These are phyloP conservation scores for Bugulina stolonifera DNA, from an alignment of 2,888 invertebrate genomes.

Conservation along the genomic window DNA sequence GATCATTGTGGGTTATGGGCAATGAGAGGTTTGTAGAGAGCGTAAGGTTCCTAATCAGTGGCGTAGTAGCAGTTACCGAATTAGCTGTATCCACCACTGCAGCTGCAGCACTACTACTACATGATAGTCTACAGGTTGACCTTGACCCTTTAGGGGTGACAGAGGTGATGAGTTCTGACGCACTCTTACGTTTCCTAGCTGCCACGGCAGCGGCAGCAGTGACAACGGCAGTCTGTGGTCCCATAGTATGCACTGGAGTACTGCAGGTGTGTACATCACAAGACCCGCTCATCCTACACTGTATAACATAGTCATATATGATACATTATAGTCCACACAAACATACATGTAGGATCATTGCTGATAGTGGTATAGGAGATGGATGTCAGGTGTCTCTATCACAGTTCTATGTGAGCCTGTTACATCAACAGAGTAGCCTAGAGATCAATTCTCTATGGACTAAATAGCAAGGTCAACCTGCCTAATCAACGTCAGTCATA, in stretches of 20 bases:
- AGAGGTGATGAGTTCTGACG: constrained; percentile 1
- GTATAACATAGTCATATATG: too few relatives aligned
- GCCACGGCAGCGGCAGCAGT: neutral
- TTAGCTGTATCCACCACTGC: neutral
- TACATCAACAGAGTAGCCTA: too few relatives aligned
- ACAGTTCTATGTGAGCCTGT: too few relatives aligned
- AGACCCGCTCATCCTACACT: neutral
- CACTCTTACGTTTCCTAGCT: constrained; percentile 9
- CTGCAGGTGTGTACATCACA: constrained; percentile 5
- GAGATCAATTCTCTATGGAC: too few relatives aligned
- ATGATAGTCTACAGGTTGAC: neutral
- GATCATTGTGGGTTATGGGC: neutral
- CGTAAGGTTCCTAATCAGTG: neutral
- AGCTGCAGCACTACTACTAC: too few relatives aligned
- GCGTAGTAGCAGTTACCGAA: neutral
- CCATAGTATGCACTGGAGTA: neutral
- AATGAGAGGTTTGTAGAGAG: neutral
- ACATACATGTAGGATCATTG: too few relatives aligned
- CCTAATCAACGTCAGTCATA: too few relatives aligned
- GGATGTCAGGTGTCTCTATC: too few relatives aligned
- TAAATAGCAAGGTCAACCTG: too few relatives aligned
- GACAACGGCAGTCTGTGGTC: neutral
- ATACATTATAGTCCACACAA: too few relatives aligned
- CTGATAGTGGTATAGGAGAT: too few relatives aligned
- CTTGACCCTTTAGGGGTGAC: neutral